Conservation (phyloP, 2,888 invertebrate species). For the Cheilosia impressa region DNA sequence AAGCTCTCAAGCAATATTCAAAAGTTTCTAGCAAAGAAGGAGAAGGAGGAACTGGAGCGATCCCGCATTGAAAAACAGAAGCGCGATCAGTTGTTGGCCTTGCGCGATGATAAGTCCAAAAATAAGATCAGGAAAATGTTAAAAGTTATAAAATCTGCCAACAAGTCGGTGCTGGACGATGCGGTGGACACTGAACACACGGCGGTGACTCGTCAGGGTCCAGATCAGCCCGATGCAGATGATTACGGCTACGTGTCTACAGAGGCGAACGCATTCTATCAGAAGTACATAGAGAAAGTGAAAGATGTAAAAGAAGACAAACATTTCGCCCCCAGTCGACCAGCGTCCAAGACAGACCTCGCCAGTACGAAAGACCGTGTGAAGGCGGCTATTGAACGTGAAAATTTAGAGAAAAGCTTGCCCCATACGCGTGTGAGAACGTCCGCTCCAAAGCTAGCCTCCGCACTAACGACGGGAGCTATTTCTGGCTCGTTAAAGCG, state of each 20-base stretch:
- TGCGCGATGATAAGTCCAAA: constrained; percentile 89
- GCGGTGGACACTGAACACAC: constrained; percentile 91
- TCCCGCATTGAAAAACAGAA: constrained; percentile 87
- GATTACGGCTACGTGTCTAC: constrained; percentile 96
- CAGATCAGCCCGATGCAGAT: constrained; percentile 93
- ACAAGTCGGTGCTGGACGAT: constrained; percentile 93
- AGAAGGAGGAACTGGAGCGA: constrained; percentile 90
- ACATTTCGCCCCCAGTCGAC: constrained; percentile 86
- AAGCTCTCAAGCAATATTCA: constrained; percentile 91
- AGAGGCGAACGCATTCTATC: constrained; percentile 91
- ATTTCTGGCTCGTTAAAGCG: constrained; percentile 38
- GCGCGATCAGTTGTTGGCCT: constrained; percentile 87
- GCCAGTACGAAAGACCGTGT: constrained; percentile 89
- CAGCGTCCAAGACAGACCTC: constrained; percentile 80
- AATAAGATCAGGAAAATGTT: constrained; percentile 91
- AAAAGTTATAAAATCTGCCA: constrained; percentile 94
- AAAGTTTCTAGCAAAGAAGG: constrained; percentile 92
- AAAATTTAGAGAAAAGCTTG: constrained; percentile 87
- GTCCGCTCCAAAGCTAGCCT: constrained; percentile 42
- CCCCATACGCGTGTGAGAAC: constrained; percentile 70
- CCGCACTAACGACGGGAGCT: constrained; percentile 38
- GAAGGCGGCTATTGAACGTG: constrained; percentile 88
- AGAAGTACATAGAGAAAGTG: constrained; percentile 94
- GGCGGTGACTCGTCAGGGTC: constrained; percentile 89
- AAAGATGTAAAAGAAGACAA: constrained; percentile 86